phyloP scores from a whole-genome alignment of 2,797 vertebrate species.

The Phrynocephalus vlangalii region DNA sequence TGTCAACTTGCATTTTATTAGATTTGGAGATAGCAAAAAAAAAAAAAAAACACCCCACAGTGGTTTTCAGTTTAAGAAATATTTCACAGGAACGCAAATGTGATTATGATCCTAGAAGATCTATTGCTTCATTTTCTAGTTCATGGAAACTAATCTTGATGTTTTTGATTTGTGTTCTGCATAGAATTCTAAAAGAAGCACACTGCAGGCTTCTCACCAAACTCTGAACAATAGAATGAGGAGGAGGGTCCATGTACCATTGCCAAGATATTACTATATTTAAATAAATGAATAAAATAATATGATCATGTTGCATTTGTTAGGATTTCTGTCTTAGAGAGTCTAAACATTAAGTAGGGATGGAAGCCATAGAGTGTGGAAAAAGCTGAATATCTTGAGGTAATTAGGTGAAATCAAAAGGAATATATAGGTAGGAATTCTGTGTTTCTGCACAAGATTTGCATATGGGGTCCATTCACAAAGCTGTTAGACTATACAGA shows the following conservation, averaged over 20 bases:
- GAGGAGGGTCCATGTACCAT: conserved; percentile 4
- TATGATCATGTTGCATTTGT: conserved; percentile 14
- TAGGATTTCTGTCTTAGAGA: conserved; percentile 10
- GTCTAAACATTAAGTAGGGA: not conserved
- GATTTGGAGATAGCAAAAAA: conserved; percentile 28
- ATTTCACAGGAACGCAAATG: not conserved
- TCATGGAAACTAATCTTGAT: conserved; percentile 21
- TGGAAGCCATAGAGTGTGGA: not conserved
- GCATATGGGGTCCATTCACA: not conserved
- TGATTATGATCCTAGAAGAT: conserved; percentile 6
- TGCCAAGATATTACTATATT: conserved; percentile 23
- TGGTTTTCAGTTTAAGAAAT: conserved; percentile 43
- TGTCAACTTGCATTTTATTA: not conserved
- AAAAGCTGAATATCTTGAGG: not conserved
- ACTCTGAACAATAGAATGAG: conserved; percentile 37
- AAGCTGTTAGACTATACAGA: not conserved
- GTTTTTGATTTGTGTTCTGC: conserved; percentile 17
- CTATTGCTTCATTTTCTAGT: not conserved
- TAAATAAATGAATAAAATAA: not conserved
- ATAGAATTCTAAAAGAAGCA: conserved; percentile 4
- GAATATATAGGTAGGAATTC: not conserved
- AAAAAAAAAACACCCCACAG: not conserved
- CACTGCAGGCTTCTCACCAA: not conserved
- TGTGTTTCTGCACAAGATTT: not conserved
- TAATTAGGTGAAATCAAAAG: not conserved